Evolutionary conservation across 2,797 vertebrate genomes (phyloP), one percentile per base, ranked within the genome.

Genomic region (Emydoidea blandingii): DNA sequence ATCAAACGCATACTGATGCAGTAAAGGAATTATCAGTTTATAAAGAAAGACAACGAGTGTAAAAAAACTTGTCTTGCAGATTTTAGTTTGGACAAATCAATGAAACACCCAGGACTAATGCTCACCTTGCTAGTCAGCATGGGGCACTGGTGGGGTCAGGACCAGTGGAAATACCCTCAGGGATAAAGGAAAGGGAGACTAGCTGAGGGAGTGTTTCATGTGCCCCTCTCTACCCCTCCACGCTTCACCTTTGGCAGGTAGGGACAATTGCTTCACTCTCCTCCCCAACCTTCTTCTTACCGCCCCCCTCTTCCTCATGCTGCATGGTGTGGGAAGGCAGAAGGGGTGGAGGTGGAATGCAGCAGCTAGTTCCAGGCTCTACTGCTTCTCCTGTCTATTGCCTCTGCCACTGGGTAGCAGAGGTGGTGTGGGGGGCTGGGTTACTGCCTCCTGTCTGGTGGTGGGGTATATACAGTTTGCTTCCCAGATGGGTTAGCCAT

Each of bases 11-110:
- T 25, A 41, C 50, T 81, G 37, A 56, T 10, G 80, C 12, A 82
- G 44, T 53, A 9, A 31, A 90, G 62, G 82, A 89, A 12, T 0
- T 5, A 79, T 0, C 3, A 3, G 0, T 19, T 92, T 2, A 10
- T 25, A 57, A 86, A 80, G 52, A 34, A 18, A 62, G 59, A 62
- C 59, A 62, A n/a, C 8, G 34, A 68, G 18, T n/a, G 34, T n/a
- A 68, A 65, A 68, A 68, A n/a, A n/a, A n/a, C 34, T 19, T 68
- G 62, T 18, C 16, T 68, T 37, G 37, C 62, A 68, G 62, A 68
- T 68, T n/a, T n/a, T 68, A n/a, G 34, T n/a, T 62, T 62, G 59
- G 59, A 34, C 59, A 62, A 62, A 62, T 62, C 59, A 62, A 16
- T 62, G 31, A 34, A 62, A 62, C 6, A 34, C 14, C 14, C 59